Base-by-base conservation (phyloP, 2,797 vertebrate genomes). In the Gouania willdenowi region DNA sequence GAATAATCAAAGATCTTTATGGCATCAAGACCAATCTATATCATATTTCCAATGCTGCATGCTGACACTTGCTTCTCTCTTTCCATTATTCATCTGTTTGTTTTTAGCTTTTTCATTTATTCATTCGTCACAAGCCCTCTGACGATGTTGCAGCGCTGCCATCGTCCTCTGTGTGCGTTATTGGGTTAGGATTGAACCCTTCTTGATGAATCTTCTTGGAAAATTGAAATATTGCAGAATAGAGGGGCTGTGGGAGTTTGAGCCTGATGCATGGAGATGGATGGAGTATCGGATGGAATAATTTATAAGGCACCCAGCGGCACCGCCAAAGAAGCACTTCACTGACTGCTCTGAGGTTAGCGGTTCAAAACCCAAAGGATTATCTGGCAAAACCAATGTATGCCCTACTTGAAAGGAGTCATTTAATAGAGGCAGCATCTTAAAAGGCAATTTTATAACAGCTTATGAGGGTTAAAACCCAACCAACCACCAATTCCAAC, bases 151-250 rank as follows among this genome's bases (percentile, higher is more conserved):
- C 59, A 10, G 50, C 19, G 2, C 25, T 28, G 44, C 25, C 15
- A 46, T 28, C 2, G 19, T 41, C 52, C 27, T n/a, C 20, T n/a
- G 6, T 2, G 41, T 8, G 12, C 56, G 16, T 55, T 50, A 77
- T 53, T 41, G 63, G 36, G 53, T 82, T 78, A 75, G 71, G 66
- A 78, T 79, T 19, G 75, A 82, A 57, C 56, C 35, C 32, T 35
- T 64, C 37, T 55, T 60, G 70, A 79, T 53, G 63, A 76, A 78
- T 81, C 69, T 66, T 24, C 28, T 62, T 52, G 28, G 59, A 66
- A 80, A 75, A 72, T 55, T 74, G 71, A 77, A 78, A 76, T 69
- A 71, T 65, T 72, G 74, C 76, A 51, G 51, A 66, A 74, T 5
- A 44, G 36, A 34, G 47, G 48, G n/a, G 64, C 68, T 37, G 54